Base-by-base conservation (phyloP, 2,113 vertebrate genomes). In the Marcusenius ussheri region DNA sequence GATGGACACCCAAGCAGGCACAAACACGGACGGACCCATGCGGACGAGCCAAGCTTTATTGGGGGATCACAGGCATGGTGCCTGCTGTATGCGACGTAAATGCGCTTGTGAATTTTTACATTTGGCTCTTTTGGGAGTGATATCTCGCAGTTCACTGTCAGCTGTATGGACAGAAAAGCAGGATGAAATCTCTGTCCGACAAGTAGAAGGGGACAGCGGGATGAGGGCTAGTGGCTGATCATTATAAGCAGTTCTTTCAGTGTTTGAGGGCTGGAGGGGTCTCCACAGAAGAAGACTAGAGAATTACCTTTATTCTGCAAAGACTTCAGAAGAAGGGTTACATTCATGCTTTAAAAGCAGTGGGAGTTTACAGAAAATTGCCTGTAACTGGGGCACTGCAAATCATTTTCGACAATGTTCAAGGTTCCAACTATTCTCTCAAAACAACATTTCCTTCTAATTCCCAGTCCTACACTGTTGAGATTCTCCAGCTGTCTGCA, bases 21-120 rank as follows among this genome's bases (percentile, higher is more conserved):
- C 35, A 47, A 84, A 84, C 39, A 10, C 46, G 42, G 83, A 47
- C 39, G 45, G 83, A 47, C 42, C 42, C 39, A 47, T 83, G 50
- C 89, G 42, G 49, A 45, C 50, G 56, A 42, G 31, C 56, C 50
- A 19, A 89, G 89, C 31, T 89, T 89, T 84, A 84, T 62, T 89
- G 83, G 11, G 77, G 51, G 49, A 39, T 58, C 77, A 51, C 77
- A 58, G 21, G 42, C 53, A 0, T 1, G 1, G 56, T 15, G 17
- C 31, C 31, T 46, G 27, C 45, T 51, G 49, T 35, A 83, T 10
- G 19, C 51, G 35, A 21, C 50, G 35, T 31, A 46, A 89, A 89
- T 21, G 47, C 9, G 6, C 5, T 70, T 58, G 56, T 7, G 42
- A 42, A 10, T 88, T 51, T 31, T 56, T 88, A 42, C 5, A 2